phyloP scores from a whole-genome alignment of 2,888 invertebrate genomes.

The Ceratothoa steindachneri region DNA sequence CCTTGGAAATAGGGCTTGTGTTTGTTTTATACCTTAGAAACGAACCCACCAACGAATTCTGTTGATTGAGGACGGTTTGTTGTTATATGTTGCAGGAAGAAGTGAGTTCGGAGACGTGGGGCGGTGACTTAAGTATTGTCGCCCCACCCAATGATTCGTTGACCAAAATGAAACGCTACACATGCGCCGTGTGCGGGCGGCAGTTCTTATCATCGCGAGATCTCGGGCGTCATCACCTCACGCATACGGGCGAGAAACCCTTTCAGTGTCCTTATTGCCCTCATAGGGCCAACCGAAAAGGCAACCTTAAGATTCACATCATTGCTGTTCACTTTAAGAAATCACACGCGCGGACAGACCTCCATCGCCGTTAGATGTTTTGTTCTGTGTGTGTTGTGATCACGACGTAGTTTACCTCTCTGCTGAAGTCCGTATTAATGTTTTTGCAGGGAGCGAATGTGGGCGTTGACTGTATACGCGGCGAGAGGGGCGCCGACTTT shows the following conservation, averaged over 20 bases:
- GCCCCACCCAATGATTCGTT: background rate
- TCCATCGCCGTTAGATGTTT: background rate
- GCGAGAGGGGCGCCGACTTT: background rate
- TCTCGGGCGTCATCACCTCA: constrained; percentile 41
- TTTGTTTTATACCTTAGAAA: too few relatives aligned
- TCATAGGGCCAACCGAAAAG: constrained; percentile 44
- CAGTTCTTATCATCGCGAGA: constrained; percentile 35
- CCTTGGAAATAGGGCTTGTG: too few relatives aligned
- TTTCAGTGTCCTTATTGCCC: constrained; percentile 44
- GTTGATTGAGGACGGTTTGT: constrained; percentile 9
- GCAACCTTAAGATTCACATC: constrained; percentile 42
- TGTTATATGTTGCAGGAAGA: constrained; percentile 3
- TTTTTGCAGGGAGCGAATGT: background rate
- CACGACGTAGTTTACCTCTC: too few relatives aligned
- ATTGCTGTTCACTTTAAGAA: constrained; percentile 27
- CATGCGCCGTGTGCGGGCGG: constrained; percentile 9
- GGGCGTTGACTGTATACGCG: background rate
- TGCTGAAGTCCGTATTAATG: too few relatives aligned
- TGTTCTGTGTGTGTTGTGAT: too few relatives aligned
- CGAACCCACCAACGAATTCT: too few relatives aligned
- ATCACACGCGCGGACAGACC: background rate
- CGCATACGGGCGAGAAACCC: constrained; percentile 46
- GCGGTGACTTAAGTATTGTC: background rate
- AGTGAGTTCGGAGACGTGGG: background rate
- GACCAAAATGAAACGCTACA: background rate